phyloP scores from a whole-genome alignment of 2,888 invertebrate species.

The Athalia cordata region DNA sequence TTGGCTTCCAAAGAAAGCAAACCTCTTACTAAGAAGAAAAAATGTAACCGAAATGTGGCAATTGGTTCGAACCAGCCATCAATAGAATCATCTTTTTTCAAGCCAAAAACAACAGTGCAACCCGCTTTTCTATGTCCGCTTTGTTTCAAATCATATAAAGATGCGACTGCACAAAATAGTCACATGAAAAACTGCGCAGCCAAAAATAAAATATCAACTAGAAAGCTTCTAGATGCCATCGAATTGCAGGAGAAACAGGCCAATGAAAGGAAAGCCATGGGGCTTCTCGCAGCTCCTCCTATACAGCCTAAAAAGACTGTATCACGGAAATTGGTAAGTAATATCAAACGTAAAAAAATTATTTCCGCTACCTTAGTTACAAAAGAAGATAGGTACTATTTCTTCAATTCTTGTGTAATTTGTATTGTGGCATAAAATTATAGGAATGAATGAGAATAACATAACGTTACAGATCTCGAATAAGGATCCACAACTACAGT shows the following conservation, averaged over 20 bases:
- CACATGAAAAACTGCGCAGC: constrained; percentile 72
- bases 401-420: too few species aligned
- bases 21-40: constrained; percentile 14
- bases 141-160: constrained; percentile 67
- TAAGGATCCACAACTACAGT: constrained; percentile 69
- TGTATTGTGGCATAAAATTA: constrained; percentile 7
- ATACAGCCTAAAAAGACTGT: constrained; percentile 49
- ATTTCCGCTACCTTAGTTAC: too few species aligned
- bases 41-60: background rate
- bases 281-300: constrained; percentile 68
- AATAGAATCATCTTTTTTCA: constrained; percentile 66
- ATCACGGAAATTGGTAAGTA: constrained; percentile 40
- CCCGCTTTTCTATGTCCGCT: constrained; percentile 66
- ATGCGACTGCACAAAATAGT: constrained; percentile 53
- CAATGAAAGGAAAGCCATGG: constrained; percentile 70
- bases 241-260: constrained; percentile 71
- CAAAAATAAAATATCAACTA: constrained; percentile 68
- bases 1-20: constrained; percentile 10
- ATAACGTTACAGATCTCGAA: constrained; percentile 53
- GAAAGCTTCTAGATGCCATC: constrained; percentile 68
- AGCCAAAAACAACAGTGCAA: constrained; percentile 54
- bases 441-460: background rate
- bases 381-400: too few species aligned
- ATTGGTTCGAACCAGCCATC: constrained; percentile 56
- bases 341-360: too few species aligned